phyloP scores from a whole-genome alignment of 1,140 invertebrate species.

The Diachasma alloeum region DNA sequence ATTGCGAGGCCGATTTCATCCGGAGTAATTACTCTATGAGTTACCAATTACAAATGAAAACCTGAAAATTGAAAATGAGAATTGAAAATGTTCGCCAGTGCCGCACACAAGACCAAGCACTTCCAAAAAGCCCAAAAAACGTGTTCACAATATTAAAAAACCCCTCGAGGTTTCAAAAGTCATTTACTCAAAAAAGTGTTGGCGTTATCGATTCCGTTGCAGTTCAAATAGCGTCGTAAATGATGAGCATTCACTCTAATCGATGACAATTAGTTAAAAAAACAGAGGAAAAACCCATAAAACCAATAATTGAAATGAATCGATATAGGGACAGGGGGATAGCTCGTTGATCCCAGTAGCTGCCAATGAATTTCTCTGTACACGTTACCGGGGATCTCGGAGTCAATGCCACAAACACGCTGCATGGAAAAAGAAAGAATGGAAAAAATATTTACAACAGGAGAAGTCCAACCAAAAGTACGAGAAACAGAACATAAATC shows the following conservation, averaged over 20 bases:
- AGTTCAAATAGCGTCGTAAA: conserved; percentile 42
- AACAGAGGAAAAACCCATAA: neutral
- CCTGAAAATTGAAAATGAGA: too few relatives aligned
- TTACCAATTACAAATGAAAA: too few relatives aligned
- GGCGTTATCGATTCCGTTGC: conserved; percentile 46
- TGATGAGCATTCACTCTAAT: conserved; percentile 1
- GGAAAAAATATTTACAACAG: conserved; percentile 6
- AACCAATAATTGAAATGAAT: neutral
- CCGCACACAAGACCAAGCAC: too few relatives aligned
- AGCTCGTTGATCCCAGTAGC: conserved; percentile 23
- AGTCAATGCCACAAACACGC: conserved; percentile 21
- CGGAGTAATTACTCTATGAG: too few relatives aligned
- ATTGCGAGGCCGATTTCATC: too few relatives aligned
- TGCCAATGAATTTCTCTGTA: conserved; percentile 10
- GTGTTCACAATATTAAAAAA: neutral
- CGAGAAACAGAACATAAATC: neutral
- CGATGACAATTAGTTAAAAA: neutral
- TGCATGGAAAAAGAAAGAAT: conserved; percentile 26
- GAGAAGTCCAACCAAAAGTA: conserved; percentile 2
- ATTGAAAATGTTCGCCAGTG: too few relatives aligned
- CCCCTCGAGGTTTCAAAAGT: neutral
- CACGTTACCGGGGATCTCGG: conserved; percentile 28
- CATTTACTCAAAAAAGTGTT: conserved; percentile 23
- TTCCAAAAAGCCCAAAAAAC: neutral
- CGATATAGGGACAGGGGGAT: neutral